A percentile compares a stretch with the other conserved stretches of the same genome.
phyloP scores from a whole-genome alignment of 2,113 vertebrate genomes.

The Jacana jacana region DNA sequence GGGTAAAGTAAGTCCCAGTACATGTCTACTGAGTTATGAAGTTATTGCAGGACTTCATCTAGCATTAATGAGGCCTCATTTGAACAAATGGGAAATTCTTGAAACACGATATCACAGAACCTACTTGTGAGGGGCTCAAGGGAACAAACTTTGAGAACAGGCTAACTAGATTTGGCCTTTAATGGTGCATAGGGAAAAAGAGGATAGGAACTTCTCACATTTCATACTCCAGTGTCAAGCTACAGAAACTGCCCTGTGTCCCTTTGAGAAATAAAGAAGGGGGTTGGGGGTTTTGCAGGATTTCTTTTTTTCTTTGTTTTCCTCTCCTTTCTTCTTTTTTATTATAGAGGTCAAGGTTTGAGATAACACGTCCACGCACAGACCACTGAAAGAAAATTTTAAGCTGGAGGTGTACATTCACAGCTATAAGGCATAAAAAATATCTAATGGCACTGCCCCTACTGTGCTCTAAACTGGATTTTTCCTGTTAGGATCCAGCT shows the following conservation, averaged over 20 bases:
- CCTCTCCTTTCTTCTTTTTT: not conserved
- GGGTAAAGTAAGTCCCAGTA: not conserved
- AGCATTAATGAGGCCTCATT: not conserved
- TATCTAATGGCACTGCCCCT: not conserved
- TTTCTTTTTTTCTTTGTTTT: not conserved
- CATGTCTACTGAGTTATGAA: not conserved
- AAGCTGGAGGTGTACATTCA: not conserved
- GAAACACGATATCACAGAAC: not conserved
- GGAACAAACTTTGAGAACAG: not conserved
- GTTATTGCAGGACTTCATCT: not conserved
- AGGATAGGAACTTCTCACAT: not conserved
- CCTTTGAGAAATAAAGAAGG: not conserved
- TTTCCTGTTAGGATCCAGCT: not conserved
- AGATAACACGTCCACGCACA: not conserved
- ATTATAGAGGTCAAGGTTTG: not conserved
- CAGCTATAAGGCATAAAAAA: not conserved
- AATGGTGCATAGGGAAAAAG: not conserved
- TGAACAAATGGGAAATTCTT: slow-evolving; percentile 5
- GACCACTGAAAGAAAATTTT: not conserved
- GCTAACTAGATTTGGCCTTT: not conserved
- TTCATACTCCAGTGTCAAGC: not conserved
- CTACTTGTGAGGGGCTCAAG: not conserved
- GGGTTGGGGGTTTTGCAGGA: not conserved
- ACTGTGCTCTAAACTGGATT: not conserved
- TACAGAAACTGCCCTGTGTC: not conserved